Evolutionary conservation across 2,797 vertebrate genomes (phyloP).

Genomic region (Propithecus perrieri): DNA sequence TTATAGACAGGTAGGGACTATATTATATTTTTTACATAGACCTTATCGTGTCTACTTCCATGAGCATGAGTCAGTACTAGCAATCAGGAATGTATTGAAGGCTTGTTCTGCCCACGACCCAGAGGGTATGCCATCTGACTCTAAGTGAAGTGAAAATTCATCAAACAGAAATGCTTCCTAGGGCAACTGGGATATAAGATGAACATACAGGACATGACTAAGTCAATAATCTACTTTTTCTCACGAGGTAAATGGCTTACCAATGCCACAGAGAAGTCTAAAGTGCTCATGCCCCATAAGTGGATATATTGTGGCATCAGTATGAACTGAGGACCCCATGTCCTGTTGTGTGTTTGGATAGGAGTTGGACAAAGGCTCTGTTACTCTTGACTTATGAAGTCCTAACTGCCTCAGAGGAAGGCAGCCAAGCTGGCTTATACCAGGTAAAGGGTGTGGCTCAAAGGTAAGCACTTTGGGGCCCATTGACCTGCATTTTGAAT

Average conservation of each 20-base stretch:
- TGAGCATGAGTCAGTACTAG: conserved; percentile 14
- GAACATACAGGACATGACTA: neutral
- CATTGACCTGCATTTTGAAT: neutral
- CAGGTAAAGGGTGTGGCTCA: neutral
- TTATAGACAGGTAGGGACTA: neutral
- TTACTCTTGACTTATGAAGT: neutral
- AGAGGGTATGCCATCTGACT: conserved; percentile 16
- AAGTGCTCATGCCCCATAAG: neutral
- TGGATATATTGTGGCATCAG: neutral
- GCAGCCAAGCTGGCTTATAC: neutral
- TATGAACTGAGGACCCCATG: neutral
- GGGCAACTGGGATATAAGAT: neutral
- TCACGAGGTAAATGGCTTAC: neutral
- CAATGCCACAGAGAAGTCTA: neutral
- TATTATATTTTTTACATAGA: neutral
- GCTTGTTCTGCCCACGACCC: neutral
- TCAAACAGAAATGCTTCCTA: conserved; percentile 28
- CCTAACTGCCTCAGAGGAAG: neutral
- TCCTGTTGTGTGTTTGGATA: neutral
- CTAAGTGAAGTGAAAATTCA: conserved; percentile 39
- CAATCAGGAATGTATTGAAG: conserved; percentile 43
- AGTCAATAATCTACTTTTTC: neutral
- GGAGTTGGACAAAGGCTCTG: neutral
- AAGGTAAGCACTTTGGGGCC: neutral
- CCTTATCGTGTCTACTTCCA: conserved; percentile 1